These are phyloP conservation scores for Drosophila prosaltans DNA, from an alignment of 1,140 invertebrate genomes.

Conservation along the genomic window DNA sequence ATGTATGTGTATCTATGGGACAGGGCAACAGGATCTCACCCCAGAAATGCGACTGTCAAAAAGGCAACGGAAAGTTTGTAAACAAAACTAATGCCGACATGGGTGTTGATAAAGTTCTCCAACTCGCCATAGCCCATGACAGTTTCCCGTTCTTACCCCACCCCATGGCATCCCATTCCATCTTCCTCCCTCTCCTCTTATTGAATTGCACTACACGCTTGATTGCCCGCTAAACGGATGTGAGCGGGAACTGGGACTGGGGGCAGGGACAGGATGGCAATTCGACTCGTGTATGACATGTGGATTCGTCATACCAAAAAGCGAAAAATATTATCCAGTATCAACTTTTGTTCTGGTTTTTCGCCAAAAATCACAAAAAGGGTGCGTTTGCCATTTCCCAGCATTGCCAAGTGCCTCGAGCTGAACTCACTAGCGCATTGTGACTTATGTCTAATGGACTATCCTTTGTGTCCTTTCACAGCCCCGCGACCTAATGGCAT, in stretches of 20 bases:
- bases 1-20: constrained; percentile 6
- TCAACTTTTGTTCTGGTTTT: constrained; percentile 75
- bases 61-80: constrained; percentile 82
- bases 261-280: constrained; percentile 13
- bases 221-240: constrained; percentile 82
- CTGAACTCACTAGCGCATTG: constrained; percentile 45
- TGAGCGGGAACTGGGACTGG: constrained; percentile 3
- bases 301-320: constrained; percentile 81
- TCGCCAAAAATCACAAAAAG: constrained; percentile 67
- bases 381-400: constrained; percentile 36
- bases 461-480: constrained; percentile 59
- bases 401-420: constrained; percentile 26
- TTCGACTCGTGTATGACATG: constrained; percentile 66
- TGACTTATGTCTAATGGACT: constrained; percentile 74
- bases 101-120: constrained; percentile 83
- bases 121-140: constrained; percentile 30
- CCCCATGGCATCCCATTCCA: constrained; percentile 17
- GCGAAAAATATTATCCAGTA: constrained; percentile 78
- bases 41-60: constrained; percentile 63
- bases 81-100: constrained; percentile 83
- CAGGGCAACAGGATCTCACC: constrained; percentile 22
- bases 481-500: constrained; percentile 63
- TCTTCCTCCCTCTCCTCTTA: constrained; percentile 38
- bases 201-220: constrained; percentile 82
- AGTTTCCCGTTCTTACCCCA: background rate